These are phyloP conservation scores for Therioaphis trifolii DNA, from an alignment of 2,888 invertebrate genomes.

Conservation along the genomic window DNA sequence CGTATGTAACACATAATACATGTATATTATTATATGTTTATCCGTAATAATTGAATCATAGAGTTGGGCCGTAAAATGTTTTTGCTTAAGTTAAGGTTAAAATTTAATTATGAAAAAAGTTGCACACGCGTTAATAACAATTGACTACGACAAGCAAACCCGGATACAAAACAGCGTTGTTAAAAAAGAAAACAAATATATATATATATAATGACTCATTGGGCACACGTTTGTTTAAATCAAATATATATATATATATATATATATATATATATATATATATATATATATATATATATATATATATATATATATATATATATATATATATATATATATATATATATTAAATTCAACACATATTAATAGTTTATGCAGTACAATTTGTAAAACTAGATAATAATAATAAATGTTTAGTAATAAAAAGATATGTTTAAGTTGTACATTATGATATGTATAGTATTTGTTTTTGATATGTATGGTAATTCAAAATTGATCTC, in stretches of 20 bases:
- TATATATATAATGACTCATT: constrained; percentile 44
- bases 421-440: constrained; percentile 61
- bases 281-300: constrained; percentile 18
- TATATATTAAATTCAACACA: constrained; percentile 33
- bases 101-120: background rate
- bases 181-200: constrained; percentile 17
- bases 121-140: background rate
- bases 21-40: background rate
- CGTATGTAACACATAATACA: background rate
- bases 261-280: constrained; percentile 33
- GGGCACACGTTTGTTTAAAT: constrained; percentile 40
- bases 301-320: constrained; percentile 29
- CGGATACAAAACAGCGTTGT: constrained; percentile 18
- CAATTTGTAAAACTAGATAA: constrained; percentile 49
- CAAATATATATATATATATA: constrained; percentile 11
- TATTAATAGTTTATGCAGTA: constrained; percentile 29
- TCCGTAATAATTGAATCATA: background rate
- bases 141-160: constrained; percentile 30
- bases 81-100: constrained; percentile 14
- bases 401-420: constrained; percentile 43
- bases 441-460: constrained; percentile 23
- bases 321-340: constrained; percentile 34
- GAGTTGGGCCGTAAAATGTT: background rate
- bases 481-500: constrained; percentile 29
- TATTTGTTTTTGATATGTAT: constrained; percentile 26